phyloP scores from a whole-genome alignment of 2,888 invertebrate species.

The Clitarchus hookeri region DNA sequence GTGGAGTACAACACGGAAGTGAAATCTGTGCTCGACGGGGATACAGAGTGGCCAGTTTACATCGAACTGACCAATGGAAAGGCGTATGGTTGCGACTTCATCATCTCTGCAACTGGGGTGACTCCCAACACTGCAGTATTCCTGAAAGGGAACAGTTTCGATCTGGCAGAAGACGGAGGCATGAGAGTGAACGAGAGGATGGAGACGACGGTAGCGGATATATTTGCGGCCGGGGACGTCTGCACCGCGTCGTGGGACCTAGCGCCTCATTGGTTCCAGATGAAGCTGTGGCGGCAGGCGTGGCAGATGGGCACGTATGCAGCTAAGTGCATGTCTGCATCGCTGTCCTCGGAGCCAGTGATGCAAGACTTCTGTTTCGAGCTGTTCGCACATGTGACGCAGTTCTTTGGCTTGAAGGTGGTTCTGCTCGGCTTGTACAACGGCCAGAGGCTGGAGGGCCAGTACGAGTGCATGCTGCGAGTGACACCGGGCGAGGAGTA shows the following conservation, averaged over 20 bases:
- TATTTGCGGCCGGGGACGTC: constrained; percentile 96
- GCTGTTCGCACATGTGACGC: constrained; percentile 94
- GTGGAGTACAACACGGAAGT: constrained; percentile 58
- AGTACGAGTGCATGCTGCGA: constrained; percentile 83
- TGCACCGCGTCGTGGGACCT: constrained; percentile 80
- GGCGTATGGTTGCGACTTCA: constrained; percentile 79
- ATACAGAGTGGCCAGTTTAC: constrained; percentile 67
- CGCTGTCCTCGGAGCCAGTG: constrained; percentile 64
- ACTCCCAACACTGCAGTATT: constrained; percentile 60
- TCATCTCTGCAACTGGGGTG: constrained; percentile 96
- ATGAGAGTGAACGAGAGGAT: constrained; percentile 83
- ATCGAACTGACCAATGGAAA: constrained; percentile 75
- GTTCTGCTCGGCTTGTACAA: constrained; percentile 90
- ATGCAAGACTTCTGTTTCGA: constrained; percentile 96
- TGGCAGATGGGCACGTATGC: constrained; percentile 96
- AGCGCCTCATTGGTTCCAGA: constrained; percentile 88
- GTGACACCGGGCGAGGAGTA: constrained; percentile 81
- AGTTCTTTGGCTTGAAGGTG: constrained; percentile 92
- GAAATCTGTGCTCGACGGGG: constrained; percentile 46
- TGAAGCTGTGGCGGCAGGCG: constrained; percentile 98
- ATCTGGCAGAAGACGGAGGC: constrained; percentile 74
- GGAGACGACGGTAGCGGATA: constrained; percentile 73
- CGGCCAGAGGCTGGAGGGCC: constrained; percentile 79
- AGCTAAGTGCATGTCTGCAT: constrained; percentile 83
- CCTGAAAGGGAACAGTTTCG: constrained; percentile 50